phyloP scores from a whole-genome alignment of 2,113 vertebrate genomes.

The Albula goreensis region DNA sequence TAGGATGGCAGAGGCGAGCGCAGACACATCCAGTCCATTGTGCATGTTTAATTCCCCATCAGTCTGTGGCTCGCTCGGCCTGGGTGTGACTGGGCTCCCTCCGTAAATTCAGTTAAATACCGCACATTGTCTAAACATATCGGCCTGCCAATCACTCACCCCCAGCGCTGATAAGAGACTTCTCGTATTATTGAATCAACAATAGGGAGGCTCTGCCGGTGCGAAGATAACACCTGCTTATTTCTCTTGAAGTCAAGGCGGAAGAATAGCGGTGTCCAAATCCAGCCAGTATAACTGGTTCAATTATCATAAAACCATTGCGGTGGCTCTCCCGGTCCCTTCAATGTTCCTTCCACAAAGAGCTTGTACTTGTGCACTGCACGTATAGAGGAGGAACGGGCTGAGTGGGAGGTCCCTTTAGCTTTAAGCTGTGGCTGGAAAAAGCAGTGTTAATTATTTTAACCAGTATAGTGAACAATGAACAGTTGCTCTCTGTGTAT shows the following conservation, averaged over 20 bases:
- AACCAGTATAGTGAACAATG: no score
- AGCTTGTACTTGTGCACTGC: neutral
- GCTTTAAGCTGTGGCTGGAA: neutral
- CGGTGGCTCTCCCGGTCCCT: slow-evolving; percentile 61
- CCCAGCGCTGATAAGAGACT: slow-evolving; percentile 78
- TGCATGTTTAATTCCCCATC: slow-evolving; percentile 87
- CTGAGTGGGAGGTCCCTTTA: neutral
- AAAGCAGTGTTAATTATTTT: neutral
- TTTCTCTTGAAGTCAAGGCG: slow-evolving; percentile 77
- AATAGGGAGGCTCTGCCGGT: slow-evolving; percentile 81
- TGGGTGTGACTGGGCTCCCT: slow-evolving; percentile 67
- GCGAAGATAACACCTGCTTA: slow-evolving; percentile 83
- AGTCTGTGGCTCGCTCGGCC: slow-evolving; percentile 75
- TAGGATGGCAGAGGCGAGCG: slow-evolving; percentile 69
- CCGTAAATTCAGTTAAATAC: slow-evolving; percentile 91
- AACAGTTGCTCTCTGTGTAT: no score
- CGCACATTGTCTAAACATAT: slow-evolving; percentile 87
- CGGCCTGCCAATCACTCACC: slow-evolving; percentile 85
- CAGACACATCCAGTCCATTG: slow-evolving; percentile 82
- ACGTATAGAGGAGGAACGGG: neutral
- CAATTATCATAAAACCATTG: slow-evolving; percentile 73
- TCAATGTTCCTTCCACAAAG: neutral
- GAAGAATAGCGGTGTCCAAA: slow-evolving; percentile 52
- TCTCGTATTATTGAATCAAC: slow-evolving; percentile 90
- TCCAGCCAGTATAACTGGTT: slow-evolving; percentile 55